Evolutionary conservation across 2,888 invertebrate species (phyloP), one percentile per base, ranked within the genome.

Genomic region (Conops quadrifasciatus): DNA sequence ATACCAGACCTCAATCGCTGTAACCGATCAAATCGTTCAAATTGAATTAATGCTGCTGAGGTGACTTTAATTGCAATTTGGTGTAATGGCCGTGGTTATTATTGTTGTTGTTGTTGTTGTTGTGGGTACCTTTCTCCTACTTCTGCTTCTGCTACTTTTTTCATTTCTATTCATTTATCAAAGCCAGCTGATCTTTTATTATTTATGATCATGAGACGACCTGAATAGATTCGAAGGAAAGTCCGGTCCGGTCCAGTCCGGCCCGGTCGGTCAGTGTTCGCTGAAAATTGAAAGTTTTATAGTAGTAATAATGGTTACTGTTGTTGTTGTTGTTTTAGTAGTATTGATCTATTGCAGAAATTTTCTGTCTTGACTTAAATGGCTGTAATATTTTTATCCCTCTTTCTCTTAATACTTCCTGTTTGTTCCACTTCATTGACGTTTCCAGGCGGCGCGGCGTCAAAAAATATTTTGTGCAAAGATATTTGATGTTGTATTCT

Each of bases 11-110:
- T 36, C 36, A 36, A 21, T 24, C 1, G 45, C 2, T 15, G 1
- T 24, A 1, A 21, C 21, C 21, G 45, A 26, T 13, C 13, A 9
- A 30, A 63, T 24, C 19, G 47, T 2, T 19, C 3, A 36, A 36
- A 36, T 36, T 36, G 36, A 36, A 36, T 36, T 4, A 36, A 36
- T 36, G 28, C 21, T 19, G 36, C 26, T 16, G n/a, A 47, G 49
- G 47, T 47, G 64, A 26, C 64, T 62, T 62, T 62, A 43, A 62
- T 62, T 62, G 62, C 62, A 62, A 62, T 62, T 45, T 62, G 2
- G 62, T 13, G 19, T 47, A 5, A 15, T 63, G 9, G 63, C 47
- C 30, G 45, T 43, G 45, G 47, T 11, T 63, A 49, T 19, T 49
- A 49, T 28, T 30, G 59, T 60, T 60, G 62, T 7, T 45, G 45